Percentiles rank a stretch among this genome's conserved stretches.
phyloP scores from a whole-genome alignment of 2,888 invertebrate genomes.

The Microdon myrmicae region DNA sequence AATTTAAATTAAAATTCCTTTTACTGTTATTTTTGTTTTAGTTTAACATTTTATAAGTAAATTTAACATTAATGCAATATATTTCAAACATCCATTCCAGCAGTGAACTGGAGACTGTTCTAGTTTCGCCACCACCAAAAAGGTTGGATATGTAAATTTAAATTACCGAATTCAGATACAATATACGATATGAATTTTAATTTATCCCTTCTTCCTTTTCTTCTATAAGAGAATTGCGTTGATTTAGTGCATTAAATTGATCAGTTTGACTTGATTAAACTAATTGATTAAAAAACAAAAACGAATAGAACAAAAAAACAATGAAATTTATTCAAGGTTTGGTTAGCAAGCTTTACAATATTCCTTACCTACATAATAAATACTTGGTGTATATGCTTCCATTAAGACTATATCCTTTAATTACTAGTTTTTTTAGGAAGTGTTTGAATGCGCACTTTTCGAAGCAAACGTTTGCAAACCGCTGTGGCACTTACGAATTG shows the following conservation, averaged over 20 bases:
- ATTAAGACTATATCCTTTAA: too few species aligned
- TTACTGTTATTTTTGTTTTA: conserved; percentile 38
- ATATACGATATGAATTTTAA: conserved; percentile 15
- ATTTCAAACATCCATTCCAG: conserved; percentile 62
- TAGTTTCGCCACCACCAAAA: conserved; percentile 60
- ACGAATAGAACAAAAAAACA: too few species aligned
- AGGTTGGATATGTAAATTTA: conserved; percentile 62
- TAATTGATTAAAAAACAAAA: too few species aligned
- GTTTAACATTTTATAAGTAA: conserved; percentile 29
- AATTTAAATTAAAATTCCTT: conserved; percentile 15
- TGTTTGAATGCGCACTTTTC: conserved; percentile 14
- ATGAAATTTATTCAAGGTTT: conserved; percentile 24
- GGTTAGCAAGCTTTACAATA: conserved; percentile 28
- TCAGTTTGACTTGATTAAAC: too few species aligned
- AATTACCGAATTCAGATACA: conserved; percentile 16
- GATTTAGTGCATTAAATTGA: too few species aligned
- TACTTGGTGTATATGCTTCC: conserved; percentile 32
- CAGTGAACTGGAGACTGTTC: conserved; percentile 64
- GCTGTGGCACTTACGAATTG: too few species aligned
- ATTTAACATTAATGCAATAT: conserved; percentile 34
- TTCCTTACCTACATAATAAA: conserved; percentile 8
- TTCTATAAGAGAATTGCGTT: too few species aligned
- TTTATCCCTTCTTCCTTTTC: conserved; percentile 23
- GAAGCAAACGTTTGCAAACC: too few species aligned
- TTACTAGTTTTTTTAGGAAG: too few species aligned